Evolutionary conservation across 2,113 vertebrate species (phyloP).

Genomic region (Coregonus clupeaformis): DNA sequence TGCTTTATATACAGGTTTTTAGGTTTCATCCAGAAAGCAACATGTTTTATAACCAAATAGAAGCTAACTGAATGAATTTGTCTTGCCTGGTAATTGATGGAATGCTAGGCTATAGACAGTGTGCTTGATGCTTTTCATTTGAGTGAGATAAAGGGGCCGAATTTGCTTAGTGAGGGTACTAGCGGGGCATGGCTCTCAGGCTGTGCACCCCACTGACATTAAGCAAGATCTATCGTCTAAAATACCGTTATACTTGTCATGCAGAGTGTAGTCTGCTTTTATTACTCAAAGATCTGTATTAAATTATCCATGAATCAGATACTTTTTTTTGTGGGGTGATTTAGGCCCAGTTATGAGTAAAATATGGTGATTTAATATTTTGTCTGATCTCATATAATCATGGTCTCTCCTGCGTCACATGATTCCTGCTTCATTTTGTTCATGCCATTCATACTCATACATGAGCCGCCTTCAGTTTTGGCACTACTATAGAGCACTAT

Average conservation of each 20-base stretch:
- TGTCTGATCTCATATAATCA: not conserved
- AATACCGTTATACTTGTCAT: too few species aligned
- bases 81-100: not conserved
- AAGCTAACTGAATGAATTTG: not conserved
- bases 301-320: too few species aligned
- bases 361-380: not conserved
- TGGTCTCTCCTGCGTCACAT: not conserved
- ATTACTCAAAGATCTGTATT: too few species aligned
- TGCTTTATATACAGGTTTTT: slow-evolving; percentile 36
- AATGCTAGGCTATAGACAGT: not conserved
- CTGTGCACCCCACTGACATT: not conserved
- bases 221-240: too few species aligned
- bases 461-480: not conserved
- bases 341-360: not conserved
- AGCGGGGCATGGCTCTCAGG: not conserved
- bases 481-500: too few species aligned
- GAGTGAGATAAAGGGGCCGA: too few species aligned
- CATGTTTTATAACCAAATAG: not conserved
- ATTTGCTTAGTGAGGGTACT: not conserved
- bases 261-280: too few species aligned
- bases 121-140: not conserved
- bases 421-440: not conserved
- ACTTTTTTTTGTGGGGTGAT: too few species aligned
- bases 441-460: not conserved
- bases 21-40: not conserved